These are phyloP conservation scores for Euwallacea similis DNA, from an alignment of 1,140 invertebrate species.

Conservation along the genomic window DNA sequence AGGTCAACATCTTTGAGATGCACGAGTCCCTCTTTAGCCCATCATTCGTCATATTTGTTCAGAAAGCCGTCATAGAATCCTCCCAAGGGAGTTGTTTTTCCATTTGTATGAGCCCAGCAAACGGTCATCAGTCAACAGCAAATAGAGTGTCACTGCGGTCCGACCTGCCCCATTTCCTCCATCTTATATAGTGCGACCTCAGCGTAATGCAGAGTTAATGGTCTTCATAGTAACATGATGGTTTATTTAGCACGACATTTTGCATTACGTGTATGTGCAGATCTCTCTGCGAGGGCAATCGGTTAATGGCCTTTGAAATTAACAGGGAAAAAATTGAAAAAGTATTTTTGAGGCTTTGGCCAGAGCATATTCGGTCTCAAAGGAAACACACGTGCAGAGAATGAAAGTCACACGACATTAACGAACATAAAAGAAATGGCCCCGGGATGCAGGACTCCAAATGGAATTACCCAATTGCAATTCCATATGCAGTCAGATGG, in stretches of 20 bases:
- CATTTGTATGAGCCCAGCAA: neutral
- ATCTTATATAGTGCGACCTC: neutral
- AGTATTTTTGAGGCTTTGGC: too few relatives aligned
- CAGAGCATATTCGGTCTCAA: too few relatives aligned
- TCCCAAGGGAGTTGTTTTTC: neutral
- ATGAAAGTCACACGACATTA: neutral
- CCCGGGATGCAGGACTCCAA: neutral
- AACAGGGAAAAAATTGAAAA: too few relatives aligned
- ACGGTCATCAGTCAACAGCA: neutral
- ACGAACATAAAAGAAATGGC: neutral
- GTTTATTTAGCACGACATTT: neutral
- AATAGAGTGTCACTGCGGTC: neutral
- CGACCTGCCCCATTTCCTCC: neutral
- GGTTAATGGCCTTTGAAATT: too few relatives aligned
- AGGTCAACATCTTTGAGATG: too few relatives aligned
- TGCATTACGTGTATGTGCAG: too few relatives aligned
- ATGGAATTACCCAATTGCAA: neutral
- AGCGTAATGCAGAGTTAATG: neutral
- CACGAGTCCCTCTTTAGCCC: too few relatives aligned
- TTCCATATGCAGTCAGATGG: neutral
- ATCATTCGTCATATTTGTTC: neutral
- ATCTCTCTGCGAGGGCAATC: too few relatives aligned
- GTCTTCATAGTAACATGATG: neutral
- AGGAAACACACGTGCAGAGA: neutral
- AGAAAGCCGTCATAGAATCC: neutral